Evolutionary conservation across 1,140 invertebrate genomes (phyloP), one percentile per base, ranked within the genome.

Genomic region (Dreissena polymorpha): DNA sequence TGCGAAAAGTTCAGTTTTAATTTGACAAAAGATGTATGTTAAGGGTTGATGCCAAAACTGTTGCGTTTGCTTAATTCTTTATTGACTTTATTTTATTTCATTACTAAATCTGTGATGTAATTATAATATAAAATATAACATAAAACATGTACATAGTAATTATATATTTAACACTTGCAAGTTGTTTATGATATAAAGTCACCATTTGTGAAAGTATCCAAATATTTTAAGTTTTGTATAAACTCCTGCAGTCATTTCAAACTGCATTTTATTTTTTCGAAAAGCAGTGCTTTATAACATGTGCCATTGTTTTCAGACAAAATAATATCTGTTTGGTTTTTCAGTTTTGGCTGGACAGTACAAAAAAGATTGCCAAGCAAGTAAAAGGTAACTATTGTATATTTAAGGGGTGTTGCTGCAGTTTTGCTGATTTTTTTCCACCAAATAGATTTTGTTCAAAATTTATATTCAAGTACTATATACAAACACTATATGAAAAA

Each of bases 161-260:
- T 23, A 13, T 49, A 23, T 68, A 23, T 77, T 72, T 74, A 69
- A 25, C 71, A n/a, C 27, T 95, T 95, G 0, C 93, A 98, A 97
- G 96, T 97, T 92, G 97, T 97, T 91, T 96, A 96, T 21, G 96
- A 96, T 90, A 98, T 98, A 5, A 95, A 96, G 84, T 96, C 98
- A 70, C 93, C 99, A 39, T 94, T 98, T 73, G 96, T 97, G 82
- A 95, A 96, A 93, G 96, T 99, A 72, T 98, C 97, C 93, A 96
- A 97, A 85, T 95, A 95, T 74, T 94, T 99, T 82, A 97, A 99
- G 93, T 93, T 99, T 97, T 74, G 98, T 99, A 93, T 97, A 97
- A 92, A 98, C 99, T 93, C 99, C 99, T 93, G 99, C 99, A 93
- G 97, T 97, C 0, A 93, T 99, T 18, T 95, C 96, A 60, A 98